phyloP scores from a whole-genome alignment of 2,888 invertebrate genomes.

The Doris montereyensis region DNA sequence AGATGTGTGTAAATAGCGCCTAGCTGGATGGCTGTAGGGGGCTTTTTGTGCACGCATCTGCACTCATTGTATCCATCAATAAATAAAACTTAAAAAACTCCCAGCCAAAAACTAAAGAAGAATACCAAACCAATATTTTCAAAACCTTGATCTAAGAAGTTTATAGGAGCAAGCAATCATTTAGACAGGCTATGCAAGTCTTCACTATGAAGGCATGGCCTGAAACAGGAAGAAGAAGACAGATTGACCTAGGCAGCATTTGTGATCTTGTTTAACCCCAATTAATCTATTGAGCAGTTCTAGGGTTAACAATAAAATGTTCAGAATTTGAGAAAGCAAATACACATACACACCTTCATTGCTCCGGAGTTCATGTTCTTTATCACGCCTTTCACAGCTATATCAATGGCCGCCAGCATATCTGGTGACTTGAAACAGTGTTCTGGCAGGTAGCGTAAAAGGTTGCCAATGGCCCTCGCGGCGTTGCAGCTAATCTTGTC shows the following conservation, averaged over 20 bases:
- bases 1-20: no score
- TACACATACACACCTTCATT: slow-evolving; percentile 82
- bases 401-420: slow-evolving; percentile 33
- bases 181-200: not conserved
- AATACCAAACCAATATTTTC: no score
- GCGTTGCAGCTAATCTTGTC: slow-evolving; percentile 89
- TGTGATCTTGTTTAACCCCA: not conserved
- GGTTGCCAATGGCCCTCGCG: slow-evolving; percentile 86
- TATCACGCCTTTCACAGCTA: slow-evolving; percentile 80
- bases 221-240: no score
- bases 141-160: no score
- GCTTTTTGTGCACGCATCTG: no score
- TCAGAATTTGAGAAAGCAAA: not conserved
- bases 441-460: slow-evolving; percentile 79
- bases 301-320: not conserved
- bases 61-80: no score
- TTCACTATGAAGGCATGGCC: not conserved
- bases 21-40: no score
- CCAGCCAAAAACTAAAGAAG: no score
- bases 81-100: no score
- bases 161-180: no score
- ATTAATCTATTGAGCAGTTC: slow-evolving; percentile 14
- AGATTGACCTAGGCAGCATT: not conserved
- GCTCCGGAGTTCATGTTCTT: slow-evolving; percentile 81
- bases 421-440: slow-evolving; percentile 55